phyloP scores from a whole-genome alignment of 2,888 invertebrate genomes.

The Bellardia bayeri region DNA sequence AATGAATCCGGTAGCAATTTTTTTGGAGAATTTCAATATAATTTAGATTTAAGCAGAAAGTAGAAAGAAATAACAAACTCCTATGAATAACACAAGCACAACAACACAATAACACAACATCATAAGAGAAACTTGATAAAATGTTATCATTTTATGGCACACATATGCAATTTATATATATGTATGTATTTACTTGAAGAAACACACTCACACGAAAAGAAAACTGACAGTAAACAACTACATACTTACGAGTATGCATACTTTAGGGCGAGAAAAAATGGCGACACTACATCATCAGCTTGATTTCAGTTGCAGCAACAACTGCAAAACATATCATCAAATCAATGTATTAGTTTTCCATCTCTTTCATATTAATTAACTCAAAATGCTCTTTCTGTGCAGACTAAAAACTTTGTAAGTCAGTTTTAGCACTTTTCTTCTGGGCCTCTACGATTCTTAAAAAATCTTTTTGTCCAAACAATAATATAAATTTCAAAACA shows the following conservation, averaged over 20 bases:
- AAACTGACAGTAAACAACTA: slow-evolving; percentile 44
- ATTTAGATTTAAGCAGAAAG: slow-evolving; percentile 51
- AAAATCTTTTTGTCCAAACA: too few species aligned
- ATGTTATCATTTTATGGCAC: slow-evolving; percentile 65
- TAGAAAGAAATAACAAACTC: neutral
- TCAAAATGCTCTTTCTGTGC: too few species aligned
- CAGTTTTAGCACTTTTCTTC: too few species aligned
- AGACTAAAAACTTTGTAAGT: too few species aligned
- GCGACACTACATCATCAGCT: slow-evolving; percentile 60
- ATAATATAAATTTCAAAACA: too few species aligned
- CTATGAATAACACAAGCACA: slow-evolving; percentile 18
- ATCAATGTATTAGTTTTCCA: too few species aligned
- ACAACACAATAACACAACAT: slow-evolving; percentile 4
- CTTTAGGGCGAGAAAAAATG: slow-evolving; percentile 19
- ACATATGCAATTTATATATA: slow-evolving; percentile 41
- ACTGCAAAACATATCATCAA: neutral
- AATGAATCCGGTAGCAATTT: slow-evolving; percentile 24
- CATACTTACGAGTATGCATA: neutral
- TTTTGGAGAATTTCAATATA: slow-evolving; percentile 28
- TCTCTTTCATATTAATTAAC: too few species aligned
- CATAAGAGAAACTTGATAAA: slow-evolving; percentile 1
- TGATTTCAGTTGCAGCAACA: slow-evolving; percentile 12
- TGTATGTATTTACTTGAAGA: neutral
- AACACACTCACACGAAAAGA: neutral
- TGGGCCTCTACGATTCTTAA: too few species aligned